phyloP scores from a whole-genome alignment of 2,888 invertebrate genomes.

The Macroteleia sp. region DNA sequence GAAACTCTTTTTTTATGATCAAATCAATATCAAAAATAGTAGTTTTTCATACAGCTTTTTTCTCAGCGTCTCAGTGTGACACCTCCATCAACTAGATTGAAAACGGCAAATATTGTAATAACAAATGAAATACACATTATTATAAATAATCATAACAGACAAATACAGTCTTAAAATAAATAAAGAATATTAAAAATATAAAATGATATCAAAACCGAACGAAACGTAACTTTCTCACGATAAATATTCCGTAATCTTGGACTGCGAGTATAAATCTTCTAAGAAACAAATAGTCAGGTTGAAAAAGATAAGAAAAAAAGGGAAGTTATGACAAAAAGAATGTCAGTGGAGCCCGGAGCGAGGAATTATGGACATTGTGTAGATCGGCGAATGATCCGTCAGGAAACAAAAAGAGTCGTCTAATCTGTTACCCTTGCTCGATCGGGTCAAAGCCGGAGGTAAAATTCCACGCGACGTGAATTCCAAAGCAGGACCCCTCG shows the following conservation, averaged over 20 bases:
- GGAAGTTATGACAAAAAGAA: slow-evolving; percentile 33
- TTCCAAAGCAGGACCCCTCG: slow-evolving; percentile 47
- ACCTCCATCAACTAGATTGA: no score
- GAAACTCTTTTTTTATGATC: no score
- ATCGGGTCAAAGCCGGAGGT: slow-evolving; percentile 45
- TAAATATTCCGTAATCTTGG: slow-evolving; percentile 7
- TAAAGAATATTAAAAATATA: no score
- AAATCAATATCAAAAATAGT: no score
- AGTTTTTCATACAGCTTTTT: no score
- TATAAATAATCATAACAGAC: no score
- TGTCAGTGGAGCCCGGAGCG: slow-evolving; percentile 1
- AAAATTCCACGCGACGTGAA: slow-evolving; percentile 49
- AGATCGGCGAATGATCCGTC: slow-evolving; percentile 37
- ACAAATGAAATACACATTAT: no score
- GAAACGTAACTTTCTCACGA: slow-evolving; percentile 2
- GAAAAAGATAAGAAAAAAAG: slow-evolving; percentile 21
- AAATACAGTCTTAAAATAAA: no score
- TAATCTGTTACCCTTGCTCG: slow-evolving; percentile 44
- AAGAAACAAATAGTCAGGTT: slow-evolving; percentile 22
- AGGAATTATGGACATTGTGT: slow-evolving; percentile 43
- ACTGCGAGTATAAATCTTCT: slow-evolving; percentile 3
- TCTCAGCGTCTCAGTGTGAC: no score
- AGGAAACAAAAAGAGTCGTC: slow-evolving; percentile 39
- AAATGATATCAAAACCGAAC: background rate
- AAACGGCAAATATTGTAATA: no score